These are phyloP conservation scores for Enteromius anoplus DNA, from an alignment of 2,797 vertebrate genomes.

Conservation along the genomic window DNA sequence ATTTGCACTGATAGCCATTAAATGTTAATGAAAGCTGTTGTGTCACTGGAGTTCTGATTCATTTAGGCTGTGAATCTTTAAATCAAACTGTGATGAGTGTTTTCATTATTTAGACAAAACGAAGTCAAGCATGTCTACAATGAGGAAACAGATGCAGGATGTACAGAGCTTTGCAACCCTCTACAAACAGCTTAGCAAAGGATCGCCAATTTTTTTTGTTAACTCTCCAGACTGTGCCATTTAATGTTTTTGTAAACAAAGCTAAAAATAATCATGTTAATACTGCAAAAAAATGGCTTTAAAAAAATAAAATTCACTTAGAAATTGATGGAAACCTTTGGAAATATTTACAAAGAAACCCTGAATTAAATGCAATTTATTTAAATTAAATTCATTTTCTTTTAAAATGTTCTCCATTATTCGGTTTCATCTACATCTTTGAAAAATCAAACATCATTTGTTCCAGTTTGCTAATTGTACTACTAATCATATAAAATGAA, in stretches of 20 bases:
- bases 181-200: not conserved
- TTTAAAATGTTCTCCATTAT: not conserved
- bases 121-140: slow-evolving; percentile 24
- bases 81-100: not conserved
- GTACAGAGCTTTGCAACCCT: not conserved
- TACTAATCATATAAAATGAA: not conserved
- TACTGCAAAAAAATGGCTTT: not conserved
- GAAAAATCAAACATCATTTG: not conserved
- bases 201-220: not conserved
- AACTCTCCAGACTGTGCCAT: not conserved
- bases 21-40: slow-evolving; percentile 53
- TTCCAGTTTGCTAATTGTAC: not conserved
- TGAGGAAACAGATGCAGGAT: not conserved
- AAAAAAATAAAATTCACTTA: not conserved
- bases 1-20: slow-evolving; percentile 38
- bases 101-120: slow-evolving; percentile 56
- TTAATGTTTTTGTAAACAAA: not conserved
- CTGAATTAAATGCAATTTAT: not conserved
- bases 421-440: not conserved
- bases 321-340: not conserved
- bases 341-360: not conserved
- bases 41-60: slow-evolving; percentile 57
- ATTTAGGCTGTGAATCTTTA: slow-evolving; percentile 55
- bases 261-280: not conserved
- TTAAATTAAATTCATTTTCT: not conserved